Evolutionary conservation across 2,113 vertebrate genomes (phyloP), one percentile per base, ranked within the genome.

Genomic region (Nothocercus julius): DNA sequence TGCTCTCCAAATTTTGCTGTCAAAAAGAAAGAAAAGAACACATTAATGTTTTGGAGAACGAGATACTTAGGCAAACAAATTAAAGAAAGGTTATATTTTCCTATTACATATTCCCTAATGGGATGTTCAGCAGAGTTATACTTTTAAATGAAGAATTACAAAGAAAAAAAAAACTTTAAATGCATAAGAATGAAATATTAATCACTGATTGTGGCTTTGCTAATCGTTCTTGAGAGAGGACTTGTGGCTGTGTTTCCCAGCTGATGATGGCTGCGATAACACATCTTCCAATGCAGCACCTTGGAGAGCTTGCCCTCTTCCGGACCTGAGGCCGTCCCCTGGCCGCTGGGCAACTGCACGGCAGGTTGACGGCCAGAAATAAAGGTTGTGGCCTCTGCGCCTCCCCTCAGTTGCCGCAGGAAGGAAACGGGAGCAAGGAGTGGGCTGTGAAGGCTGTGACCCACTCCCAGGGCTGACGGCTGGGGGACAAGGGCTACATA

Each of bases 1-100:
- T 99, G 76, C 98, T 98, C 92, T 99, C 99, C 97, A 99, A 97
- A 90, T 98, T 98, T 98, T 99, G 99, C 99, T 99, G 98, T 96
- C 94, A 93, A 97, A 94, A 82, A 87, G 76, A 92, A 87, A 96
- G 47, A 96, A 87, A 97, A 94, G 12, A 78, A 67, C 18, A 45
- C 5, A 27, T 91, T 40, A 95, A 63, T 47, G 95, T 68, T 96
- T n/a, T 51, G 47, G 38, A 89, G 22, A 76, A 74, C 68, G 75
- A 83, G 77, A 44, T 61, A 32, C 38, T 89, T 72, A 64, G 9
- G 32, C 19, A 61, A 89, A 76, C 58, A 85, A n/a, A 32, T 85
- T 38, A 76, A 89, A 93, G 30, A 85, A 62, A 9, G 0, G 40
- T 8, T 72, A 14, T 28, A n/a, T 40, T 76, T 83, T 75, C 70